phyloP scores from a whole-genome alignment of 2,888 invertebrate genomes.

The Dicycla oo region DNA sequence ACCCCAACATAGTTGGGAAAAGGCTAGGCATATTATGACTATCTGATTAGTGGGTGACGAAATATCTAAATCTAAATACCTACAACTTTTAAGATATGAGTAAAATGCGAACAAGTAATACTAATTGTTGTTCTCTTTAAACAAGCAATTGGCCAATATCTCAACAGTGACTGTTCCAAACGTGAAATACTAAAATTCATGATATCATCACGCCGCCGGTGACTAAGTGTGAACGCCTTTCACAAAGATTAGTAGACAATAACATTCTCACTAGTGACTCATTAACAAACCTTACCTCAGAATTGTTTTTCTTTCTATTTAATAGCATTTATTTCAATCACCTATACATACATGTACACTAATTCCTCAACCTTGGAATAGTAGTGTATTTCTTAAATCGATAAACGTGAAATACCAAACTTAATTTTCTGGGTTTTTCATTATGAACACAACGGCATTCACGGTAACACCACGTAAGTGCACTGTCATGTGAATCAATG shows the following conservation, averaged over 20 bases:
- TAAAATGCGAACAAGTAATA: background rate
- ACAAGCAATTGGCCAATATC: background rate
- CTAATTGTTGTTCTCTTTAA: too few relatives aligned
- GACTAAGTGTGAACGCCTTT: constrained; percentile 39
- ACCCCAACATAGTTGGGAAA: too few relatives aligned
- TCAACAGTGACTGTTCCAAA: background rate
- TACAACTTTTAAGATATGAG: background rate
- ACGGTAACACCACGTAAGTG: background rate
- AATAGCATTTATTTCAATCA: background rate
- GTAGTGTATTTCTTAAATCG: background rate
- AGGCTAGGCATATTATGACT: too few relatives aligned
- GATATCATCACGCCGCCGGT: constrained; percentile 44
- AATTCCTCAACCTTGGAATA: background rate
- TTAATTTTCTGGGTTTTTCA: background rate
- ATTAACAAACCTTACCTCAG: constrained; percentile 2
- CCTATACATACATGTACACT: background rate
- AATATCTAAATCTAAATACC: too few relatives aligned
- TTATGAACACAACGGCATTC: background rate
- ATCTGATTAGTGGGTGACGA: too few relatives aligned
- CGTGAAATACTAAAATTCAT: constrained; percentile 14
- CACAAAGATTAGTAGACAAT: constrained; percentile 11
- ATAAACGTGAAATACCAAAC: background rate
- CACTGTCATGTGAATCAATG: constrained; percentile 11
- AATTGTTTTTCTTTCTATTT: background rate
- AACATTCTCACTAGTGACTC: constrained; percentile 27